A percentile compares a stretch with the other conserved stretches of the same genome.
Evolutionary conservation across 2,888 invertebrate genomes (phyloP).

Genomic region (Spisula solida): DNA sequence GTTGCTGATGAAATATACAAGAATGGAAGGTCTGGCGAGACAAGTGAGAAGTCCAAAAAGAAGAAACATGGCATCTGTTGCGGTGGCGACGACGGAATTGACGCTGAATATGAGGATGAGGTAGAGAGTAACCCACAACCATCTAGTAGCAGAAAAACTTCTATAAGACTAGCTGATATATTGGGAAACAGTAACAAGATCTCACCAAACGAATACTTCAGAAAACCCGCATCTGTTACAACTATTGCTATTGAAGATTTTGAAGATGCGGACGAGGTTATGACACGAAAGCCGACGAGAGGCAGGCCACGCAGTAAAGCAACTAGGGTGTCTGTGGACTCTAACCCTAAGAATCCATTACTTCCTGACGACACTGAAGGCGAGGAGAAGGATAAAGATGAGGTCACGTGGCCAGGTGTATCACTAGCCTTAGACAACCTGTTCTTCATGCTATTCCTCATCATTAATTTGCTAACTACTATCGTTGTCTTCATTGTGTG

Average conservation of each 20-base stretch:
- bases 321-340: background rate
- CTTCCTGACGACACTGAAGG: background rate
- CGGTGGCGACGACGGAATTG: conserved; percentile 7
- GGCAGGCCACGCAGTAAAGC: background rate
- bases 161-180: conserved; percentile 26
- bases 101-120: background rate
- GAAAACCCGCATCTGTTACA: conserved; percentile 25
- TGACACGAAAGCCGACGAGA: background rate
- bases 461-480: conserved; percentile 57
- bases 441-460: conserved; percentile 64
- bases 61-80: conserved; percentile 18
- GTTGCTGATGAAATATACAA: background rate
- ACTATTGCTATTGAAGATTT: conserved; percentile 31
- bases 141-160: conserved; percentile 30
- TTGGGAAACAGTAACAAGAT: conserved; percentile 44
- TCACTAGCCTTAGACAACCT: conserved; percentile 64
- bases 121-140: background rate
- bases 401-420: conserved; percentile 68
- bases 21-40: background rate
- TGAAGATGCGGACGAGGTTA: background rate
- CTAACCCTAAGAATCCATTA: background rate
- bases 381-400: conserved; percentile 8
- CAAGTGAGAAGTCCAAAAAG: background rate
- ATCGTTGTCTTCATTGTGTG: conserved; percentile 47
- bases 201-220: conserved; percentile 36